Evolutionary conservation across 2,888 invertebrate genomes (phyloP), one percentile per base, ranked within the genome.

Genomic region (Nemapogon koenigi): DNA sequence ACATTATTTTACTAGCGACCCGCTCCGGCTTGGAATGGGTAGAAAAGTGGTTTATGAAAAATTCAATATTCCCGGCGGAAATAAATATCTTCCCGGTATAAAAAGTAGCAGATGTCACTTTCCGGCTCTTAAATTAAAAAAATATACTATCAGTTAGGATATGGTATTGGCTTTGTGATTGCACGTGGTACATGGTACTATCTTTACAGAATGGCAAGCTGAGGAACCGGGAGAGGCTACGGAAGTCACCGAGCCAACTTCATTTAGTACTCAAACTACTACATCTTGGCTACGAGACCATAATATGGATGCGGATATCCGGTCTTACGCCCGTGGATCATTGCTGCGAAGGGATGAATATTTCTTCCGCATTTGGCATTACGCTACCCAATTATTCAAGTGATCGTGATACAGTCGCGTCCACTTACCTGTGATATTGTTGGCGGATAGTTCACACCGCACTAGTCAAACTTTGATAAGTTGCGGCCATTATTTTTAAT

Each of bases 271-370:
- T n/a, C 93, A 94, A 67, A 94, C 92, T 28, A 92, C 94, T 39
- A 91, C 93, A 22, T 94, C 94, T 4, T 97, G 97, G 97, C 82
- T 95, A 59, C 83, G 93, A 41, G 94, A 96, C 45, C 89, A 93
- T 61, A 90, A 93, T 54, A 94, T 96, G 90, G 95, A 96, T 65
- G 94, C 95, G 2, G 93, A 94, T 59, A 94, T 95, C 50, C 85
- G 88, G 50, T 90, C 91, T 29, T 95, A 95, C 69, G 91, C 94
- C n/a, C 86, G 90, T 49, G 90, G 90, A 46, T 88, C 89, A 41
- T 81, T 95, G 37, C 81, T 94, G 37, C 83, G 90, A 48, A 86
- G 89, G 54, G 94, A 94, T 64, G 95, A 96, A 75, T 96, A 96
- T 81, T 96, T 95, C 88, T 96, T 96, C 88, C 86, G 91, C 51